Base-by-base conservation (phyloP, 2,888 invertebrate genomes). In the Xestobium rufovillosum region DNA sequence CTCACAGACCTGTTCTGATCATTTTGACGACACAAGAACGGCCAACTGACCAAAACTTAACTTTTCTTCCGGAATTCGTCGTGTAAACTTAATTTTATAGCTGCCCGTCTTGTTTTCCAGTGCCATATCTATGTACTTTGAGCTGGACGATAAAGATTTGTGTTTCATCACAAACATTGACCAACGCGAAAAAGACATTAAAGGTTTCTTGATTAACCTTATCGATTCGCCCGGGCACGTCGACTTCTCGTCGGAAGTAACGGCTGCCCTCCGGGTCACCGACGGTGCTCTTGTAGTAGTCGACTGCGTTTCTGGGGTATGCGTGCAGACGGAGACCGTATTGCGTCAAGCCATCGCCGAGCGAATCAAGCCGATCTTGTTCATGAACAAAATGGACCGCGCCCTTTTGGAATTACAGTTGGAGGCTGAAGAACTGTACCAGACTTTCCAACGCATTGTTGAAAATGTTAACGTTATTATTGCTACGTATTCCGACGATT, bases 381-480 rank as follows among this genome's bases (percentile, higher is more conserved):
- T 99, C 84, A 97, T 99, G 97, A 99, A 99, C 87, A 99, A 99
- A 74, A 97, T 99, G 97, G 99, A 99, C 75, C 87, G 98, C 55
- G 98, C 98, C 52, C 76, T 99, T 42, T 75, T 98, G 25, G 98
- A 98, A 69, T 73, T 99, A 62, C 97, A 99, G 65, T 71, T 97
- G 56, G 96, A 91, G 44, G 80, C 87, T 48, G 98, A 99, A 69
- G 94, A 95, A 64, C 76, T 99, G 38, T 98, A 91, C 72, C 98
- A 98, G 71, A 95, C 91, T 57, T 98, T 98, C 83, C 95, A 95
- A 71, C 88, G 97, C 75, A 97, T 97, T 63, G 95, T 98, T 56
- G 98, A 99, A 71, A 97, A 95, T 63, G 94, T 98, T 36, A 99
- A 99, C 74, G 98, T 98, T 49, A 99, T 99, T 67, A 97, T 99